Evolutionary conservation across 53 echinoderm and acorn worm species (phyloP).

Genomic region (Mesocentrotus franciscanus): DNA sequence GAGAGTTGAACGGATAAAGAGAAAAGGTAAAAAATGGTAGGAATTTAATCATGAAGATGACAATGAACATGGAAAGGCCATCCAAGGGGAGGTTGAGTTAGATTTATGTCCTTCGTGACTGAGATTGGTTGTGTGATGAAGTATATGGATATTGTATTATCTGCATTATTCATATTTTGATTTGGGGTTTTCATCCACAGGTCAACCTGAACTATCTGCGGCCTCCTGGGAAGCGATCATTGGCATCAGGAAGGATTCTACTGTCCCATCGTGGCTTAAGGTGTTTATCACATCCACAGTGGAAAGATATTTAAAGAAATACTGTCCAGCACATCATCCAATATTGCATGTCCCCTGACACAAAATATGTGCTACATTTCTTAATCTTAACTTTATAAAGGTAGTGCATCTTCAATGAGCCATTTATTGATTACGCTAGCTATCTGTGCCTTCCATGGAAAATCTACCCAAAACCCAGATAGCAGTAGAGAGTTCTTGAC

Average conservation of each 20-base stretch:
- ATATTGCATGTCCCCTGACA: background rate
- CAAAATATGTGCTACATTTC: background rate
- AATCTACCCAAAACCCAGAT: background rate
- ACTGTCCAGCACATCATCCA: background rate
- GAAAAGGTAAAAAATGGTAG: background rate
- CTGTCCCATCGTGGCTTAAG: conserved; percentile 81
- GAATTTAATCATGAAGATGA: background rate
- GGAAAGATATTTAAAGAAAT: background rate
- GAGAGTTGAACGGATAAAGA: background rate
- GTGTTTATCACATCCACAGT: conserved; percentile 58
- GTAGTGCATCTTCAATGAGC: background rate
- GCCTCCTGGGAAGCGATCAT: conserved; percentile 57
- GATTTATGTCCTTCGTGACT: conserved; percentile 42
- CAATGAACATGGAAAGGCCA: background rate
- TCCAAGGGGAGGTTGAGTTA: background rate
- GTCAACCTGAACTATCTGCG: conserved; percentile 61
- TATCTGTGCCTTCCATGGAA: background rate
- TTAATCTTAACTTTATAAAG: background rate
- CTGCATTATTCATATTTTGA: conserved; percentile 58
- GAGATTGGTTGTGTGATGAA: conserved; percentile 51
- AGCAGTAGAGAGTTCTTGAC: no score
- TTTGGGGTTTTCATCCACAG: conserved; percentile 33
- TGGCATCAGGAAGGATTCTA: conserved; percentile 70
- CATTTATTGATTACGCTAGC: background rate
- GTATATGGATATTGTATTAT: conserved; percentile 47